Conservation (phyloP, 2,113 vertebrate species). For the Tachysurus vachellii region DNA sequence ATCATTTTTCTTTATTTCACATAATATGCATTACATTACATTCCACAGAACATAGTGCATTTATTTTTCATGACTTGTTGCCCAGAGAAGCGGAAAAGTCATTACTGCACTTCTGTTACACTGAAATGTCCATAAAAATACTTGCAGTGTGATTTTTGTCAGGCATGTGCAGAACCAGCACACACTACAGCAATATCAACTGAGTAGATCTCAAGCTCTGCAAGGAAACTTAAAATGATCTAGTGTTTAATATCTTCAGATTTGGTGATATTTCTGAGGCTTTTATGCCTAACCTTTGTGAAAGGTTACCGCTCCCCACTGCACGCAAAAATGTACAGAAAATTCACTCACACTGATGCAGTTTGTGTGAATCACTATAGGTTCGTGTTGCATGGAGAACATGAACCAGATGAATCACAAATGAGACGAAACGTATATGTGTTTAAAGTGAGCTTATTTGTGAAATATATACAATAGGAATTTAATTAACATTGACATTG, state of each 20-base stretch:
- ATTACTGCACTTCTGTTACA: neutral
- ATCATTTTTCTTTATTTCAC: neutral
- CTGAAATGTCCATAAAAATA: neutral
- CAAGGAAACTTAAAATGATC: neutral
- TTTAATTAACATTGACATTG: neutral
- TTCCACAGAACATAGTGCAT: neutral
- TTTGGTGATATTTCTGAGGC: neutral
- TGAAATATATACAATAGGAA: neutral
- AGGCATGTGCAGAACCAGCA: neutral
- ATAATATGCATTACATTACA: neutral
- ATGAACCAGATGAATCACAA: neutral
- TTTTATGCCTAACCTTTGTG: neutral
- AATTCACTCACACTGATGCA: neutral
- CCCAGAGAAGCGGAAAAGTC: neutral
- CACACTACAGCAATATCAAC: neutral
- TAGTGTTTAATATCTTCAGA: neutral
- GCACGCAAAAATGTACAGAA: neutral
- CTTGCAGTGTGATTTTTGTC: neutral
- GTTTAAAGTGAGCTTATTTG: neutral
- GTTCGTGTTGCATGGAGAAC: neutral
- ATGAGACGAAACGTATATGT: neutral
- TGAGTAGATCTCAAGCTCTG: neutral
- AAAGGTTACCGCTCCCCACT: neutral
- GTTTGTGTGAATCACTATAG: neutral
- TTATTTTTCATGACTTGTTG: constrained; percentile 8